Percentiles rank a stretch among this genome's conserved stretches.
Evolutionary conservation across 2,888 invertebrate species (phyloP).

Genomic region (Beris morrisii): DNA sequence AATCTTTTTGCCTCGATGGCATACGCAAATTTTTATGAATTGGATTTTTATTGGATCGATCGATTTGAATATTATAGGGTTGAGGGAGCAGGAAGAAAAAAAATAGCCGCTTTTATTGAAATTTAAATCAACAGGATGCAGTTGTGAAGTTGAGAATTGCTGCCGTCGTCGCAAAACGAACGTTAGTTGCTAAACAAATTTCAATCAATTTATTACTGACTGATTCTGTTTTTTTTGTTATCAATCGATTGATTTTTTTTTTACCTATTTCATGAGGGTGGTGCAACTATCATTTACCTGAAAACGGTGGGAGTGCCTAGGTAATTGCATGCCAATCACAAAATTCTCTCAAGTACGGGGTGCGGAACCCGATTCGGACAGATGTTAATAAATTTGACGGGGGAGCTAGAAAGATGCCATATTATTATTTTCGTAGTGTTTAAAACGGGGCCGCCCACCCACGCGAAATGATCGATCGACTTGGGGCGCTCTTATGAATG

Average conservation of each 20-base stretch:
- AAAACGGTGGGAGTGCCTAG: no score
- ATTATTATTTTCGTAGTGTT: constrained; percentile 1
- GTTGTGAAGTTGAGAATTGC: constrained; percentile 6
- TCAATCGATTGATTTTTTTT: no score
- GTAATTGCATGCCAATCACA: no score
- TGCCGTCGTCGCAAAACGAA: no score
- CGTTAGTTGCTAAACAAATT: no score
- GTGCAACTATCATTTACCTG: no score
- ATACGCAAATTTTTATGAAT: constrained; percentile 29
- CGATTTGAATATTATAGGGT: constrained; percentile 15
- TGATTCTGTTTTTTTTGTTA: no score
- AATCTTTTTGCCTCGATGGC: constrained; percentile 11
- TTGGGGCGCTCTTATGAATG: constrained; percentile 5
- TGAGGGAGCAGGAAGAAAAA: background rate
- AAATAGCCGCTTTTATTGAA: constrained; percentile 26
- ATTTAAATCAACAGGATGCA: constrained; percentile 26
- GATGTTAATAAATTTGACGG: constrained; percentile 5
- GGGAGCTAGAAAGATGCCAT: background rate
- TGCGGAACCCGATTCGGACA: constrained; percentile 2
- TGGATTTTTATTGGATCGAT: constrained; percentile 27
- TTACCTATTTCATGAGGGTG: no score
- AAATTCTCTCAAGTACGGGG: no score
- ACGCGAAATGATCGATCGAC: constrained; percentile 19
- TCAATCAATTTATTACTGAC: no score
- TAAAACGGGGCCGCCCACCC: constrained; percentile 6